Percentiles rank a stretch among this genome's conserved stretches.
Conservation (phyloP, 2,888 invertebrate species). For the Drosophila fungiperda region DNA sequence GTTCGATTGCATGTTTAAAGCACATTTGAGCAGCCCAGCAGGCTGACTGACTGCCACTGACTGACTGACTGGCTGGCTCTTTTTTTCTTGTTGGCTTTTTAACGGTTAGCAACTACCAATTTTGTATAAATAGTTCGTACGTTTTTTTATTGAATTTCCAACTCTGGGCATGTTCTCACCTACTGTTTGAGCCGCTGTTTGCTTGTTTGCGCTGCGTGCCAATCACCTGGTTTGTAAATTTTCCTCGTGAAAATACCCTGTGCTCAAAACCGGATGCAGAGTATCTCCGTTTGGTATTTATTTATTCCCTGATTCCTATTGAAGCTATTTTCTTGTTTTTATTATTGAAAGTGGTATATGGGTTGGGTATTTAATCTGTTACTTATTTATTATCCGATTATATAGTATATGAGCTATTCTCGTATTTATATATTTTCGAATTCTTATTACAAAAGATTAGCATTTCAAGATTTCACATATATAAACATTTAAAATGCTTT, state of each 20-base stretch:
- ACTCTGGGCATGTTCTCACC: conserved; percentile 45
- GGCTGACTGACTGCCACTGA: not conserved
- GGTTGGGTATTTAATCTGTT: no score
- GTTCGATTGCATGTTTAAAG: conserved; percentile 68
- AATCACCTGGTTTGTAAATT: conserved; percentile 22
- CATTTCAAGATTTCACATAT: not conserved
- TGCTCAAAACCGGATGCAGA: rapidly evolving
- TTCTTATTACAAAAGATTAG: not conserved
- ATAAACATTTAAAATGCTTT: not conserved
- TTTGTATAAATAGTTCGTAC: conserved; percentile 7
- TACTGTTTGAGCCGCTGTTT: conserved; percentile 22
- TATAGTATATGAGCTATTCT: no score
- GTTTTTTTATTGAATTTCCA: conserved; percentile 53
- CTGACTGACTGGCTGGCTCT: no score
- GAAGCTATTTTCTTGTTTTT: not conserved
- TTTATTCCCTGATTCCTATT: not conserved
- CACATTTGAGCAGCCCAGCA: conserved; percentile 42
- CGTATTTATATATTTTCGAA: no score
- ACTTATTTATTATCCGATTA: no score
- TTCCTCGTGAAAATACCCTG: conserved; percentile 2
- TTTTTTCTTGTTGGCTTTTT: conserved; percentile 23
- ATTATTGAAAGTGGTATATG: not conserved
- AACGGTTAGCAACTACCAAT: conserved; percentile 1
- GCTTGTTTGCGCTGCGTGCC: conserved; percentile 52
- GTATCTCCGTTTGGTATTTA: not conserved